These are phyloP conservation scores for Sebastes glaucus DNA, from an alignment of 2,797 vertebrate genomes.

Conservation along the genomic window DNA sequence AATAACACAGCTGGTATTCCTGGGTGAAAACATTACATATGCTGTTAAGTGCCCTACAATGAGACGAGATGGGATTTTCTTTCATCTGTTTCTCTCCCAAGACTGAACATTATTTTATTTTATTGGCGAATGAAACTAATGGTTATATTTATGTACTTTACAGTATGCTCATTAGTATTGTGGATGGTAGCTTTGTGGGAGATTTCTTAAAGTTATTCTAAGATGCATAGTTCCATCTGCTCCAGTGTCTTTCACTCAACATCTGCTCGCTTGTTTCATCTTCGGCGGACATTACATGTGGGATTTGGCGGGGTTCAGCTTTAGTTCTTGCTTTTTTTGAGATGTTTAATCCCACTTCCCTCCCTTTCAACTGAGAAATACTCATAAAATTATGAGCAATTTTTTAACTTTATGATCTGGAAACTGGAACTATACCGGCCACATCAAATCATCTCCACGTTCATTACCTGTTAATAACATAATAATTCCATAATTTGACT, in stretches of 20 bases:
- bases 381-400: not conserved
- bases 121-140: not conserved
- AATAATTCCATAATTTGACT: not conserved
- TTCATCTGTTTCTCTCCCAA: not conserved
- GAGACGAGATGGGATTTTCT: not conserved
- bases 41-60: not conserved
- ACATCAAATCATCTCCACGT: not conserved
- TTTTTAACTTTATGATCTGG: not conserved
- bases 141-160: conserved; percentile 8
- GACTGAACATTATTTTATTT: not conserved
- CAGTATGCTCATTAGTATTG: not conserved
- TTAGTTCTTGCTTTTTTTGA: not conserved
- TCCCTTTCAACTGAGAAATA: not conserved
- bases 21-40: conserved; percentile 6
- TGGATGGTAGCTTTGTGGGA: not conserved
- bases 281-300: conserved; percentile 23
- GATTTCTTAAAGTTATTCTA: conserved; percentile 7
- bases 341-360: conserved; percentile 1
- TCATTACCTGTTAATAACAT: not conserved
- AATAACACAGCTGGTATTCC: conserved; percentile 17
- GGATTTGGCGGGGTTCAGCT: conserved; percentile 6
- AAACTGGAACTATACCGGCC: not conserved
- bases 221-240: conserved; percentile 9
- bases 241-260: conserved; percentile 27
- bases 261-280: conserved; percentile 33